Evolutionary conservation across 2,113 vertebrate species (phyloP).

Genomic region (Antechinus stuartii): DNA sequence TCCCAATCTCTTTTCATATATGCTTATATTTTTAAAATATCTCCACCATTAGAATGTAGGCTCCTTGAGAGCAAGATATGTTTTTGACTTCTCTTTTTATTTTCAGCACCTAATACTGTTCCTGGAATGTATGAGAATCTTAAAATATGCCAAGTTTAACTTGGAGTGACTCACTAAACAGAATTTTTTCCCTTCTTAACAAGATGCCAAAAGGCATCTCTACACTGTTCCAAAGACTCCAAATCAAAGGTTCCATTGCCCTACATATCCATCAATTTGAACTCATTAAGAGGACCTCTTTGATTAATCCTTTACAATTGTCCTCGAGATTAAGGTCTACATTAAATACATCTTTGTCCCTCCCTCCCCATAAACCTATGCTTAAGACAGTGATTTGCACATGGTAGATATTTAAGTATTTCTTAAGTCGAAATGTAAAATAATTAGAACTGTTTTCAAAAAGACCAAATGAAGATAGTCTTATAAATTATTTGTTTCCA

Average conservation of each 20-base stretch:
- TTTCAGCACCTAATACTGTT: not conserved
- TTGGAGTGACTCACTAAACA: not conserved
- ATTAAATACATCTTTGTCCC: not conserved
- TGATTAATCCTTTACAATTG: not conserved
- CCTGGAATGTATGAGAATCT: not conserved
- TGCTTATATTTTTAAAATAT: not conserved
- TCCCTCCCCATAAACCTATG: not conserved
- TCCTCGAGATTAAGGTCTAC: not conserved
- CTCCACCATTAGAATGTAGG: not conserved
- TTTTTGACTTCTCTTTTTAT: not conserved
- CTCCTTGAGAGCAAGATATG: not conserved
- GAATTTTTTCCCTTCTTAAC: not conserved
- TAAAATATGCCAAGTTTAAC: not conserved
- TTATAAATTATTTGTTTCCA: not conserved
- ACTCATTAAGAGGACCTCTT: not conserved
- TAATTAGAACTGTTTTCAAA: not conserved
- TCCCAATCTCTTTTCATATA: not conserved
- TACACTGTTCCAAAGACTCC: not conserved
- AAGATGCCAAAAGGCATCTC: not conserved
- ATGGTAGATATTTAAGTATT: not conserved
- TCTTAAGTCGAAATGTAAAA: not conserved
- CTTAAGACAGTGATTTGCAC: not conserved
- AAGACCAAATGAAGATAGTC: not conserved
- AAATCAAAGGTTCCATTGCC: not conserved
- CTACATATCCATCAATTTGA: not conserved